Evolutionary conservation across 2,888 invertebrate species (phyloP), one percentile per base, ranked within the genome.

Genomic region (Pseudococcus viburni): DNA sequence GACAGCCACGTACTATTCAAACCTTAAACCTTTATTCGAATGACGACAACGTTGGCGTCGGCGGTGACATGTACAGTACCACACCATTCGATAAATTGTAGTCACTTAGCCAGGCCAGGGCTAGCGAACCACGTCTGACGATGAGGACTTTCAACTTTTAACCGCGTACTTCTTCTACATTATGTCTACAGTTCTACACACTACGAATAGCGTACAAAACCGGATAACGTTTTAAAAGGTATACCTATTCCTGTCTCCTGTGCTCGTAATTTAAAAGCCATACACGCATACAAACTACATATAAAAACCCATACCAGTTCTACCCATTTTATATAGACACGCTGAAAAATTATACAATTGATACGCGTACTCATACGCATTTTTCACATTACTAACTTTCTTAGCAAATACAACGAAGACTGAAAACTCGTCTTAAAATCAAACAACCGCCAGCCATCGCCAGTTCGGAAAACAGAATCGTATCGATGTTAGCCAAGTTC

Each of bases 191-290:
- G 5, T 19, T 64, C 59, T 17, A 59, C n/a, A 15, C 17, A 51
- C 17, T 33, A 33, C 26, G 1, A 33, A 33, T 33, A 33, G 1
- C 26, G 26, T 33, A 33, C 26, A 33, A 33, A 77, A 77, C 77
- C 77, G 77, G 77, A 77, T 77, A 39, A 77, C 12, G 39, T 26
- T 77, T 77, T 64, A 64, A 77, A 77, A 77, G 77, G 77, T 39
- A 77, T 77, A 39, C 77, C 17, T 7, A 64, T 64, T 7, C 22
- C 19, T 22, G 15, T 15, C 5, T 17, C 12, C 17, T 51, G 11
- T 17, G 39, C 9, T 77, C 12, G 39, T 39, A 15, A 73, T 77
- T 33, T 39, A 77, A 15, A 39, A 77, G 39, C 22, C 8, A 73
- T 73, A 73, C 26, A 17, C 12, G 15, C 17, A 64, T 19, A 64